Evolutionary conservation across 1,140 invertebrate species (phyloP).

Genomic region (Dreissena rostriformis): DNA sequence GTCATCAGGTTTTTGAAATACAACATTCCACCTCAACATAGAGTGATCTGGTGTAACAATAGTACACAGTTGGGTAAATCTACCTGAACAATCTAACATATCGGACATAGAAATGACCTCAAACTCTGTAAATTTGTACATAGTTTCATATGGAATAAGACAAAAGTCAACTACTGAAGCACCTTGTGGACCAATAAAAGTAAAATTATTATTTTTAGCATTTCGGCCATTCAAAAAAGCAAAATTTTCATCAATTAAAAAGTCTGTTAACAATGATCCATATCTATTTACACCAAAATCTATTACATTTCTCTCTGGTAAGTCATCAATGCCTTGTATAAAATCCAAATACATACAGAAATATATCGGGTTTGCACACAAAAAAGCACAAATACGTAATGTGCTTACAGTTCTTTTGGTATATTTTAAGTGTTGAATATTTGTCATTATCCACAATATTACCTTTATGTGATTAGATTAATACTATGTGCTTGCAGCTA

Average conservation of each 20-base stretch:
- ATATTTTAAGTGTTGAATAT: too few species aligned
- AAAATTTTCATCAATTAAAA: slow-evolving; percentile 14
- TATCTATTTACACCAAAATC: neutral
- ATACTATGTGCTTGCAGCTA: too few species aligned
- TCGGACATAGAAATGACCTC: neutral
- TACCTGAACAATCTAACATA: neutral
- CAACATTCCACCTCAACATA: too few species aligned
- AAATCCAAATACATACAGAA: slow-evolving; percentile 17
- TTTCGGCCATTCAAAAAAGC: slow-evolving; percentile 24
- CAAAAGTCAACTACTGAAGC: slow-evolving; percentile 10
- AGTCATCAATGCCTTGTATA: slow-evolving; percentile 22
- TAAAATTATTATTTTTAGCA: slow-evolving; percentile 14
- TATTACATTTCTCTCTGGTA: slow-evolving; percentile 4
- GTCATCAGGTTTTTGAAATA: too few species aligned
- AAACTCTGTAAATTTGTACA: neutral
- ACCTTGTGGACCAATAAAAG: slow-evolving; percentile 5
- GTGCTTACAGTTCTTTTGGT: too few species aligned
- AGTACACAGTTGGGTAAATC: too few species aligned
- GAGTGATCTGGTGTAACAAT: too few species aligned
- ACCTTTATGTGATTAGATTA: too few species aligned
- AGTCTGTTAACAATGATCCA: slow-evolving; percentile 1
- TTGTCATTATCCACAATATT: too few species aligned
- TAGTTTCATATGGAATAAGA: slow-evolving; percentile 7
- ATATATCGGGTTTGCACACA: too few species aligned
- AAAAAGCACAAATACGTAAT: too few species aligned